Evolutionary conservation across 2,797 vertebrate species (phyloP), one percentile per base, ranked within the genome.

Genomic region (Siniperca undulata): DNA sequence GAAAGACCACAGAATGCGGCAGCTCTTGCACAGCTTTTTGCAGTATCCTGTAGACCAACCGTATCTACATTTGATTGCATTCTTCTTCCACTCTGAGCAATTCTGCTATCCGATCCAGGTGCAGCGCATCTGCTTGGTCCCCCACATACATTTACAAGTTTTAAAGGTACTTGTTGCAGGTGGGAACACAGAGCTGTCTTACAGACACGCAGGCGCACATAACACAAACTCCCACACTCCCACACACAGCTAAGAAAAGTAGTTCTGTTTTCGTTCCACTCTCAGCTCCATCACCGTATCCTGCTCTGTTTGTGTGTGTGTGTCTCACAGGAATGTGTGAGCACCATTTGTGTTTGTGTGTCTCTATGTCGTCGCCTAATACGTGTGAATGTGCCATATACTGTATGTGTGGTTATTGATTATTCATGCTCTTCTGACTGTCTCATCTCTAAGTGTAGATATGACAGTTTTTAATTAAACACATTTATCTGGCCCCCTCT

Each of bases 391-490:
- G 61, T 68, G 72, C 72, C 71, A 69, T 75, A 52, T 34, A 34
- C 67, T 72, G 34, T 44, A 73, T 68, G 83, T 85, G 82, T 85
- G 84, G 87, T 94, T 95, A 94, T 94, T 95, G 95, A 96, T 96
- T 90, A 91, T 91, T 88, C 83, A 93, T 86, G 91, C 91, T 91
- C 85, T 80, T 90, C 82, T 76, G 90, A 90, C 90, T 91, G 86
- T 87, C 88, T 89, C 90, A 83, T 94, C 91, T 94, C 93, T 94
- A 95, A 95, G 92, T 94, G 92, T 86, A 94, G 92, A 95, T 95
- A 95, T 96, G 96, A 96, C 95, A 95, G 84, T 92, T 95, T 96
- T 95, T 96, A 96, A 96, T 96, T 95, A 96, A 96, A 96, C 85
- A 42, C 95, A 96, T 96, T 96, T 92, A 95, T 96, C 95, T 96